Base-by-base conservation (phyloP, 2,888 invertebrate species). In the Chrysolina haemoptera region DNA sequence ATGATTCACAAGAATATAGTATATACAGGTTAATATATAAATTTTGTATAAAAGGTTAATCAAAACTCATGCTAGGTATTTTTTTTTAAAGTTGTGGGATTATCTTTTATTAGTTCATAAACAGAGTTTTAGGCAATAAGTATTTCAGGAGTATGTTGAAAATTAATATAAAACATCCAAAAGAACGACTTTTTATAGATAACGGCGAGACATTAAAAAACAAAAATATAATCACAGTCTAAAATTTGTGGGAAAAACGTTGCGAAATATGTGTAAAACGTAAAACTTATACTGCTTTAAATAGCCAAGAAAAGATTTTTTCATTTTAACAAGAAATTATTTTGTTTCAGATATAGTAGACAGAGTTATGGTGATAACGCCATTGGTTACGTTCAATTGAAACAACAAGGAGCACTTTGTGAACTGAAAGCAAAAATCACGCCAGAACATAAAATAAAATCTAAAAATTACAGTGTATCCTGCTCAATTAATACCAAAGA, bases 381-480 rank as follows among this genome's bases (percentile, higher is more conserved):
- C 16, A 67, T 46, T 46, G 35, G 46, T 46, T 46, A 46, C n/a
- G 79, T 81, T 1, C 80, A 80, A 59, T 64, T 81, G 1, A 75
- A 75, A 62, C 64, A 79, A 55, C 70, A 77, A n/a, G 55, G 41
- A 22, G 64, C 70, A 12, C 27, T 79, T 20, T 82, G 81, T 70
- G 74, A 62, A 50, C 72, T 81, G 3, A 79, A 79, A 77, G 76
- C 68, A 18, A 71, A 75, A 74, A 71, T 82, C 18, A 78, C 75
- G 35, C 80, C 79, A 18, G 79, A 81, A 70, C 79, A 79, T 35
- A 79, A 73, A 70, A 65, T 76, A 12, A 73, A 64, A 73, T 53
- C 43, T 12, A 76, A 70, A 43, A 41, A 50, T n/a, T 78, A 77
- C 50, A 27, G 18, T 68, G 73, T 77, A 22, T 46, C 65, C 20